Percentiles rank a stretch among this genome's conserved stretches.
Evolutionary conservation across 1,140 invertebrate genomes (phyloP).

Genomic region (Berghia stephanieae): DNA sequence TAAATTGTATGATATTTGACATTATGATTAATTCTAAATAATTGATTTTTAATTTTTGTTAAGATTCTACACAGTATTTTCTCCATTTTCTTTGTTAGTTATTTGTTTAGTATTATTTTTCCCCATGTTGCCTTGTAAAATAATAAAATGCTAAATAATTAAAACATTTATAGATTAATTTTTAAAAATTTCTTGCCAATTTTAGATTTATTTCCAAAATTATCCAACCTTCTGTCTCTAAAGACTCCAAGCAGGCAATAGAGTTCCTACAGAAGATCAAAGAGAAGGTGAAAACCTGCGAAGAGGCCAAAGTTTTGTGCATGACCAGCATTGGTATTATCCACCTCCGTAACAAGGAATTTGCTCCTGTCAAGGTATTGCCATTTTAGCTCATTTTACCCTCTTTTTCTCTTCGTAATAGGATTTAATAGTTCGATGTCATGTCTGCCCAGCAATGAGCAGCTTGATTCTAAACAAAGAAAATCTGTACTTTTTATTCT

Average conservation of each 20-base stretch:
- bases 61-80: neutral
- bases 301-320: slow-evolving; percentile 86
- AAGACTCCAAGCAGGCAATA: slow-evolving; percentile 82
- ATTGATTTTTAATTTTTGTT: neutral
- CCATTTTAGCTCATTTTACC: neutral
- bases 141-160: neutral
- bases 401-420: neutral
- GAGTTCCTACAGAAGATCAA: slow-evolving; percentile 87
- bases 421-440: too few species aligned
- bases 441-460: too few species aligned
- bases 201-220: neutral
- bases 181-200: neutral
- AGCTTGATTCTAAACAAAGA: too few species aligned
- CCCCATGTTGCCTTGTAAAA: neutral
- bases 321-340: slow-evolving; percentile 88
- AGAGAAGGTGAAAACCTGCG: slow-evolving; percentile 84
- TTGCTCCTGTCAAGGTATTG: slow-evolving; percentile 79
- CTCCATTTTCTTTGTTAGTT: neutral
- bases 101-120: neutral
- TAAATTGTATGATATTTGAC: too few species aligned
- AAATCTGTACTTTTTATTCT: too few species aligned
- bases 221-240: too few species aligned
- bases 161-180: neutral
- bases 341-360: slow-evolving; percentile 82
- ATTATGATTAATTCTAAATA: too few species aligned